Evolutionary conservation across 2,797 vertebrate genomes (phyloP), one percentile per base, ranked within the genome.

Genomic region (Mus spretus): DNA sequence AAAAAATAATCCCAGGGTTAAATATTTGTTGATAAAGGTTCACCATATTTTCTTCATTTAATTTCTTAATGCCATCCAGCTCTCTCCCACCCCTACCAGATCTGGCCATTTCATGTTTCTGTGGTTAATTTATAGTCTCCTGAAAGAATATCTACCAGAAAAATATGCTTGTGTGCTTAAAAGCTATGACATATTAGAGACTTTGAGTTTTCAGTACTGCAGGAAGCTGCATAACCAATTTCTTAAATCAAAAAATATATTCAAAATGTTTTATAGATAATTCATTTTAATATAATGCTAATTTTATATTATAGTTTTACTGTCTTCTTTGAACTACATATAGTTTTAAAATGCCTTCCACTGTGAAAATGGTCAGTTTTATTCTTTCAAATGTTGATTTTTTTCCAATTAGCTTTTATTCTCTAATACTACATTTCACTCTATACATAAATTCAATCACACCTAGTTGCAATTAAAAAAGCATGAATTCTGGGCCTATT

Each of bases 361-460:
- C 1, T 90, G 93, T 98, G 95, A 79, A 89, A 88, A 97, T 75
- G 3, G 7, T 59, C 96, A 47, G 40, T 94, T 98, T 98, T 89
- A 89, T 96, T 84, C 40, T 26, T 82, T 77, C 31, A 47, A 93
- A 84, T 57, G 78, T 40, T 97, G 77, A 97, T 95, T 97, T 98
- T 47, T 93, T 98, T 1, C 34, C 96, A 80, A 96, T 81, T 57
- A 93, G 65, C 26, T 91, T 61, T 95, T 84, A 28, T 85, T 78
- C 44, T 24, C 70, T 47, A 82, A 96, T 65, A 95, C 81, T 80
- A 14, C 70, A 44, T 97, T 98, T 93, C 89, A 97, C 19, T 77
- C 59, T 93, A 78, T 87, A 94, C 90, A 95, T 97, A 97, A 97
- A 98, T 98, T 97, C 34, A 88, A 97, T 28, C 47, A 81, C 22